phyloP scores from a whole-genome alignment of 2,797 vertebrate genomes.

The Lagorchestes hirsutus region DNA sequence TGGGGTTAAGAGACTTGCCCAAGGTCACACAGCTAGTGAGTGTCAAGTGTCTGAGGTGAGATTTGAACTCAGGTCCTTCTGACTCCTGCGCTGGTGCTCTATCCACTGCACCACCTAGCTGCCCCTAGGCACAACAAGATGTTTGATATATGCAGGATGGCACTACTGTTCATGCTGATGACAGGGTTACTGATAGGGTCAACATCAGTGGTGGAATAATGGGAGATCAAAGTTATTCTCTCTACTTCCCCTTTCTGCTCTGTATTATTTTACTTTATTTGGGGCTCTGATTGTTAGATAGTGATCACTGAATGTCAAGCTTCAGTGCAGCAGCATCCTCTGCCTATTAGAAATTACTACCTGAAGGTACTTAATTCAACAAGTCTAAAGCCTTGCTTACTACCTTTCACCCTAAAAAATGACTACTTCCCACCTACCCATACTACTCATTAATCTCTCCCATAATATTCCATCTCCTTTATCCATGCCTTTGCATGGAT shows the following conservation, averaged over 20 bases:
- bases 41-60: too few relatives aligned
- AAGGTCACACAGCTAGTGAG: too few relatives aligned
- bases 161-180: background rate
- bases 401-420: background rate
- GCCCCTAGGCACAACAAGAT: background rate
- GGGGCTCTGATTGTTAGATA: background rate
- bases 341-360: background rate
- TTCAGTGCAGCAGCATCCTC: background rate
- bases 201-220: constrained; percentile 33
- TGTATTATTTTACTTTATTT: background rate
- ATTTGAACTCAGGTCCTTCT: too few relatives aligned
- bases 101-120: background rate
- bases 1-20: too few relatives aligned
- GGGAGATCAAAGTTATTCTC: constrained; percentile 17
- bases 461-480: background rate
- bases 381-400: background rate
- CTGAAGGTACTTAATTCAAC: background rate
- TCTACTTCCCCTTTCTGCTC: constrained; percentile 23
- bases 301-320: background rate
- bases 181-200: constrained; percentile 26
- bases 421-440: background rate
- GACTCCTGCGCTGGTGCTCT: too few relatives aligned
- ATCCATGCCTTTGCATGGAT: background rate
- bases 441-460: background rate
- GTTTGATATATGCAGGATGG: background rate